Evolutionary conservation across 2,797 vertebrate genomes (phyloP).

Genomic region (Cynopterus sphinx): DNA sequence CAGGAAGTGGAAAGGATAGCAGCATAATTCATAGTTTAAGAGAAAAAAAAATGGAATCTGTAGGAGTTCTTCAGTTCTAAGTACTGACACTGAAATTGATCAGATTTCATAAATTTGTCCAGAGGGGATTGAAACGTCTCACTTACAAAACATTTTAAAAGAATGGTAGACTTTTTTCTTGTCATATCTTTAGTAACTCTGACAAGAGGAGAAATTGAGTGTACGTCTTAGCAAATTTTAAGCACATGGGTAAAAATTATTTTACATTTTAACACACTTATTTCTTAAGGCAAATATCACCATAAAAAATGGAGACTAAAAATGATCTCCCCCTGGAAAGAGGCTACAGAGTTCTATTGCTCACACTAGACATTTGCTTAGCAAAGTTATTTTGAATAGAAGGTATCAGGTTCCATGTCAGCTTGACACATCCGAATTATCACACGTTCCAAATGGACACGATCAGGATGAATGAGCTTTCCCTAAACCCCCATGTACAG

Average conservation of each 20-base stretch:
- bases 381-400: conserved; percentile 13
- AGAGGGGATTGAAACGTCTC: not conserved
- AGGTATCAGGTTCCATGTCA: not conserved
- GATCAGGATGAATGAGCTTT: not conserved
- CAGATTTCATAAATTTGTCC: conserved; percentile 6
- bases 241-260: conserved; percentile 25
- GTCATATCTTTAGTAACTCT: conserved; percentile 26
- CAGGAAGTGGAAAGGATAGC: not conserved
- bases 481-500: not conserved
- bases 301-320: not conserved
- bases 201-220: not conserved
- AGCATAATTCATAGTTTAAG: not conserved
- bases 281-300: conserved; percentile 6
- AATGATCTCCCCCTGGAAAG: not conserved
- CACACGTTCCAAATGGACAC: not conserved
- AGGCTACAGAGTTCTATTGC: not conserved
- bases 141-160: conserved; percentile 36
- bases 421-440: not conserved
- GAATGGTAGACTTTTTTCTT: not conserved
- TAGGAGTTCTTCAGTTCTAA: not conserved
- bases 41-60: not conserved
- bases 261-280: not conserved
- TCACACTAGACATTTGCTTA: not conserved
- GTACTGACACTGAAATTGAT: not conserved
- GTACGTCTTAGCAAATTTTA: not conserved